Evolutionary conservation across 1,140 invertebrate genomes (phyloP), one percentile per base, ranked within the genome.

Genomic region (Philopotamus ludificatus): DNA sequence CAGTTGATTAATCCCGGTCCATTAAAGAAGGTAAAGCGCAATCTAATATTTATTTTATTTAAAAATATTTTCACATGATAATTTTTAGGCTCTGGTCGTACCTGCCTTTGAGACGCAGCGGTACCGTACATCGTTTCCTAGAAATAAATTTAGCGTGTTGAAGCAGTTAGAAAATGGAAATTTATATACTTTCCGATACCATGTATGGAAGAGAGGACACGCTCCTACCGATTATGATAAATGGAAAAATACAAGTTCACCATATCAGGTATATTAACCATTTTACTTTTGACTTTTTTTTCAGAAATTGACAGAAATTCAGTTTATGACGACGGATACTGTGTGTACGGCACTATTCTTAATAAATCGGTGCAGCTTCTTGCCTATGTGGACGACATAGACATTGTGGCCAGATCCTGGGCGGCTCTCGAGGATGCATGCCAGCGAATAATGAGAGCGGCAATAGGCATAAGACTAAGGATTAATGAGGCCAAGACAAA

Each of bases 41-140:
- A 21, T 53, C 42, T 58, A 58, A 18, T 41, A 10, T 25, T 58
- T 21, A 54, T 7, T 54, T 54, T 25, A 26, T n/a, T 54, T 21
- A 8, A 47, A 47, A 7, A 15, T 15, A 15, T 47, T 47, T 47
- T 4, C 16, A n/a, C 23, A 44, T 3, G 9, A 9, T 42, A 20
- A 44, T 51, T 61, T 74, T 45, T 74, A 91, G 86, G 94, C 91
- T 41, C 78, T 96, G 26, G 87, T 97, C 45, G 87, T 97, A 18
- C 90, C 94, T 44, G 93, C 94, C 22, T 97, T 97, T 78, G 94
- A 97, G 79, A 94, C 92, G 1, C 90, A 94, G 72, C 84, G 91
- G 39, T 96, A 96, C 75, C 84, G 90, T 51, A 87, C 89, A 42
- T 83, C 83, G 12, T 91, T 94, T 73, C 94, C 94, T 0, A 82